These are phyloP conservation scores for Eolophus roseicapilla DNA, from an alignment of 2,113 vertebrate genomes.

Conservation along the genomic window DNA sequence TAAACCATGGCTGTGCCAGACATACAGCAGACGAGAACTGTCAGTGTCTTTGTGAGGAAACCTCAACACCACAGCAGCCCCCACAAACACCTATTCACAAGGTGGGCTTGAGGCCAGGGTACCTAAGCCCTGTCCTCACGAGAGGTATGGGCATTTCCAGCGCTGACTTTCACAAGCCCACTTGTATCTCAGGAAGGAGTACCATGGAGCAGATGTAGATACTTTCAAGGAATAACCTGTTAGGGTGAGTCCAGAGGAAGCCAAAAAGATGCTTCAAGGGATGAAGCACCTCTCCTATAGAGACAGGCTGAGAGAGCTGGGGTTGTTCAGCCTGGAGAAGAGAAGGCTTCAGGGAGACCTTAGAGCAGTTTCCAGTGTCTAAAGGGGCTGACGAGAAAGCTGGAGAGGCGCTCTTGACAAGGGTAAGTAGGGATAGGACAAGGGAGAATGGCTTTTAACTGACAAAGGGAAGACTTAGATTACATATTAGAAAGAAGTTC, in stretches of 20 bases:
- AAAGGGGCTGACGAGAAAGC: not conserved
- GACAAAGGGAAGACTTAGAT: not conserved
- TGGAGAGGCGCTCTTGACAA: not conserved
- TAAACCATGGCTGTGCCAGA: rapidly evolving
- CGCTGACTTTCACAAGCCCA: not conserved
- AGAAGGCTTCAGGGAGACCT: not conserved
- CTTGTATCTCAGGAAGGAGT: no score
- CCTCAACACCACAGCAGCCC: not conserved
- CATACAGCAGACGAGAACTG: no score
- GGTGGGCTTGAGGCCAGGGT: not conserved
- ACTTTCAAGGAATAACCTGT: not conserved
- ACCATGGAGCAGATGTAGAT: not conserved
- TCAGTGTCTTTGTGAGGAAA: rapidly evolving
- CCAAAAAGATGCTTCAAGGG: not conserved
- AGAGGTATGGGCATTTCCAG: not conserved
- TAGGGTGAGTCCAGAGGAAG: not conserved
- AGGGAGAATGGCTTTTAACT: not conserved
- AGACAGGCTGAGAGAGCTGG: not conserved
- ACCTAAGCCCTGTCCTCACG: not conserved
- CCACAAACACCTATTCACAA: rapidly evolving
- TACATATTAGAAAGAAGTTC: not conserved
- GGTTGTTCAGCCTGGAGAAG: not conserved
- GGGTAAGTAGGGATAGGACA: not conserved
- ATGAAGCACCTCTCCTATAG: not conserved
- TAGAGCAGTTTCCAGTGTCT: not conserved